Evolutionary conservation across 2,797 vertebrate species (phyloP).

Genomic region (Mycteria americana): DNA sequence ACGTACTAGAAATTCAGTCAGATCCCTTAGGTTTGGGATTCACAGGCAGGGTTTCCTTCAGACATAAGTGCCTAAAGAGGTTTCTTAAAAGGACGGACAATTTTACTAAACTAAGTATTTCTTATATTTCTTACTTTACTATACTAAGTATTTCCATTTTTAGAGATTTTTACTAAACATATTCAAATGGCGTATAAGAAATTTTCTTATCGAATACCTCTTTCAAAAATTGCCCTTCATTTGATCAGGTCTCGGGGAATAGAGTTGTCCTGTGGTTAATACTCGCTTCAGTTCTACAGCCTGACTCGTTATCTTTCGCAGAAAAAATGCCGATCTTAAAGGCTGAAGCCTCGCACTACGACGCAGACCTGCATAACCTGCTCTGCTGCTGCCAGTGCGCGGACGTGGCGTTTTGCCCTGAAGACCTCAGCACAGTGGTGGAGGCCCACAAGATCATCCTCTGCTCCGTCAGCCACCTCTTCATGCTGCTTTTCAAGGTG

Average conservation of each 20-base stretch:
- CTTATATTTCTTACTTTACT: background rate
- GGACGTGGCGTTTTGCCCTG: slow-evolving; percentile 88
- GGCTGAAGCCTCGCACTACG: slow-evolving; percentile 90
- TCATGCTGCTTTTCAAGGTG: slow-evolving; percentile 88
- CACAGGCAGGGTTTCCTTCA: background rate
- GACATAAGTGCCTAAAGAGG: background rate
- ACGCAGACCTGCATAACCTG: slow-evolving; percentile 89
- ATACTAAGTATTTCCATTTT: background rate
- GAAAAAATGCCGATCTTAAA: slow-evolving; percentile 91
- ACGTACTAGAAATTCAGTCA: background rate
- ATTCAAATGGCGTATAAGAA: background rate
- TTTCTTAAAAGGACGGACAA: background rate
- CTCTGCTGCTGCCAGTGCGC: slow-evolving; percentile 89
- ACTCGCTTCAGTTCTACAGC: background rate
- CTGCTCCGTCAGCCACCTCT: slow-evolving; percentile 88
- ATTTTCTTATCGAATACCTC: background rate
- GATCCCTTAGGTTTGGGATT: background rate
- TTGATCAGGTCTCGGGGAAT: background rate
- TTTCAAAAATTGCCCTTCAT: background rate
- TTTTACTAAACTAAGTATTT: background rate
- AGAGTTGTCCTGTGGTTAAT: background rate
- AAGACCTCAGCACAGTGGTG: slow-evolving; percentile 81
- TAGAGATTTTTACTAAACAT: background rate
- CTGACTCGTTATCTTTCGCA: slow-evolving; percentile 41
- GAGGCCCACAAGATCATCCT: slow-evolving; percentile 92